Base-by-base conservation (phyloP, 2,888 invertebrate genomes). In the Cyclophora punctaria region DNA sequence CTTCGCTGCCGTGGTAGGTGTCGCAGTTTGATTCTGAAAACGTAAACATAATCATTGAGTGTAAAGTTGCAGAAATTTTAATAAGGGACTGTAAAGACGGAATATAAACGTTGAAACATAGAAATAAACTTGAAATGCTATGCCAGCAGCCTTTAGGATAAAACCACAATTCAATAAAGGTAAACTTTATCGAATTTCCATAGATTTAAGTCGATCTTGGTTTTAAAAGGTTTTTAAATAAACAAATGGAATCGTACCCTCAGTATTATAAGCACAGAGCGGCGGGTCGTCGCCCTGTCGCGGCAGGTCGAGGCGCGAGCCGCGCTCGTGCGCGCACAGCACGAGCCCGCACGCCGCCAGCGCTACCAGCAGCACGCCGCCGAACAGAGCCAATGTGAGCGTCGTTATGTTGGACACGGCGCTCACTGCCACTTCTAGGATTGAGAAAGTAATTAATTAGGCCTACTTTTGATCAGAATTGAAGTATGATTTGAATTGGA, bases 301-400 rank as follows among this genome's bases (percentile, higher is more conserved):
- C 48, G 80, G 77, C 53, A 72, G 51, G 60, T 76, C 76, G 34
- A 53, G 58, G 2, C 74, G 64, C 35, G 69, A 59, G 51, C 63
- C 63, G 34, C 79, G 73, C 55, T 85, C 87, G 67, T 75, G 79
- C 45, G 85, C 80, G 63, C 83, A 87, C 69, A 88, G 75, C 67
- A 86, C 86, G 2, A 88, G 79, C 4, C 84, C 85, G 73, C 87
- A 88, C 63, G 88, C 88, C 57, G 75, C 77, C 59, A 88, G 73
- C 59, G 85, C 86, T 50, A 88, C 68, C 55, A 88, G 63, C 53
- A 78, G 73, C 62, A 88, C 88, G 59, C 86, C 87, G 48, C 87
- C 86, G 68, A 79, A 84, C 59, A 88, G 66, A 48, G 85, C 75
- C 51, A 88, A 68, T 50, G 85, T 66, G 35, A 88, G 58, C 40